A percentile compares a stretch with the other conserved stretches of the same genome.
Evolutionary conservation across 2,797 vertebrate species (phyloP).

Genomic region (Cynopterus sphinx): DNA sequence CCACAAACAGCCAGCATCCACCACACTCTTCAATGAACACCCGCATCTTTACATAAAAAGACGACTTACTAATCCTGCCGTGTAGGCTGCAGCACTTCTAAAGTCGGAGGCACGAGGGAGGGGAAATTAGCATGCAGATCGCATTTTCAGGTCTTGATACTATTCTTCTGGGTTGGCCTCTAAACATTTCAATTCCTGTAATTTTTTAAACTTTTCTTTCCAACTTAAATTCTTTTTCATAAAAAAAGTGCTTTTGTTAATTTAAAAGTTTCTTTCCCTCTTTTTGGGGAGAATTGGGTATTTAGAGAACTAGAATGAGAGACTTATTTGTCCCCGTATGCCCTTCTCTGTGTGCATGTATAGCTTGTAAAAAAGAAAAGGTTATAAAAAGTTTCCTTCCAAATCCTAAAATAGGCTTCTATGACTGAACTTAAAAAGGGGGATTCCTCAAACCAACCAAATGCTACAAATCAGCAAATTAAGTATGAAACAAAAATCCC

Average conservation of each 20-base stretch:
- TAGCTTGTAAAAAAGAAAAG: neutral
- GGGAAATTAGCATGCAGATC: no score
- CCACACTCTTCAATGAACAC: neutral
- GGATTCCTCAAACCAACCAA: neutral
- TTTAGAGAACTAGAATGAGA: neutral
- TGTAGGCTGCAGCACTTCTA: neutral
- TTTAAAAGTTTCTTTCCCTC: neutral
- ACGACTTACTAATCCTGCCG: neutral
- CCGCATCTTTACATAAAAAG: neutral
- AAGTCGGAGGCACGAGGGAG: neutral
- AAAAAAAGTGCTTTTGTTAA: neutral
- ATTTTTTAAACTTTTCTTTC: neutral
- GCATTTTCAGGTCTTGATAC: neutral
- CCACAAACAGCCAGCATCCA: neutral
- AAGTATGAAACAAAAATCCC: neutral
- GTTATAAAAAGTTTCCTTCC: neutral
- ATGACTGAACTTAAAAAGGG: neutral
- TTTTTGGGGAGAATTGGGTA: neutral
- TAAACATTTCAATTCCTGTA: neutral
- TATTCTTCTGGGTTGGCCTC: neutral
- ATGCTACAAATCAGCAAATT: neutral
- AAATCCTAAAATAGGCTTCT: neutral
- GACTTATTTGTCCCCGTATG: neutral
- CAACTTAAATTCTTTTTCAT: neutral
- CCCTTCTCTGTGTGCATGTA: neutral